These are phyloP conservation scores for Pachyrhynchus sulphureomaculatus DNA, from an alignment of 1,140 invertebrate species.

Conservation along the genomic window DNA sequence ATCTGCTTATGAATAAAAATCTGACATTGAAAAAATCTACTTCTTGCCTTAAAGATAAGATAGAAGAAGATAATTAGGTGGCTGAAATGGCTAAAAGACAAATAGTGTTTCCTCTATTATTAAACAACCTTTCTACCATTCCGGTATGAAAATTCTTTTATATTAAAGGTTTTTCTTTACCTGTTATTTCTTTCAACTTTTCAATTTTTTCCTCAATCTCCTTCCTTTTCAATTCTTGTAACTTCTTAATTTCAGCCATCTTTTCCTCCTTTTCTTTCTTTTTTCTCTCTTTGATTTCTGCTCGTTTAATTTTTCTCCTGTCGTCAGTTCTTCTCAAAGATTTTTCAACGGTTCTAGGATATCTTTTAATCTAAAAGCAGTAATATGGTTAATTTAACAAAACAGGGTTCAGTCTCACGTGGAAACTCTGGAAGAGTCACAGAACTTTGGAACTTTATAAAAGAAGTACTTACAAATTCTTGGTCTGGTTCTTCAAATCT, in stretches of 20 bases:
- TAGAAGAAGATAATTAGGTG: too few species aligned
- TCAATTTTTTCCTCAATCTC: slow-evolving; percentile 90
- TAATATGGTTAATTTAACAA: slow-evolving; percentile 28
- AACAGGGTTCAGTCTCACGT: neutral
- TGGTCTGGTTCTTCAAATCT: slow-evolving; percentile 95
- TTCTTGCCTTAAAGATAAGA: too few species aligned
- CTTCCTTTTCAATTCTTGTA: slow-evolving; percentile 85
- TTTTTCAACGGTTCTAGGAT: slow-evolving; percentile 84
- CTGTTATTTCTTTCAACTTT: slow-evolving; percentile 87
- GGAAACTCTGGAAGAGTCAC: neutral
- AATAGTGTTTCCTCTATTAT: too few species aligned
- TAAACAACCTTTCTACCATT: too few species aligned
- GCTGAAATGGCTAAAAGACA: too few species aligned
- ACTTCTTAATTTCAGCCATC: slow-evolving; percentile 80
- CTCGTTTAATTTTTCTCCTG: slow-evolving; percentile 73
- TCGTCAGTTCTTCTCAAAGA: slow-evolving; percentile 80
- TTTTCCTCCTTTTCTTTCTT: slow-evolving; percentile 79
- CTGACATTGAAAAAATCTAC: too few species aligned
- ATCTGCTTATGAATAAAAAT: too few species aligned
- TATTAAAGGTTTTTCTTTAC: too few species aligned
- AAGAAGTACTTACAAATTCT: slow-evolving; percentile 80
- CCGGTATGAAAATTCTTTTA: too few species aligned
- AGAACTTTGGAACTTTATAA: too few species aligned
- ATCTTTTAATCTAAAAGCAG: slow-evolving; percentile 73
- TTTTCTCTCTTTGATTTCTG: slow-evolving; percentile 76